These are phyloP conservation scores for Portunus trituberculatus DNA, from an alignment of 1,140 invertebrate genomes.

Conservation along the genomic window DNA sequence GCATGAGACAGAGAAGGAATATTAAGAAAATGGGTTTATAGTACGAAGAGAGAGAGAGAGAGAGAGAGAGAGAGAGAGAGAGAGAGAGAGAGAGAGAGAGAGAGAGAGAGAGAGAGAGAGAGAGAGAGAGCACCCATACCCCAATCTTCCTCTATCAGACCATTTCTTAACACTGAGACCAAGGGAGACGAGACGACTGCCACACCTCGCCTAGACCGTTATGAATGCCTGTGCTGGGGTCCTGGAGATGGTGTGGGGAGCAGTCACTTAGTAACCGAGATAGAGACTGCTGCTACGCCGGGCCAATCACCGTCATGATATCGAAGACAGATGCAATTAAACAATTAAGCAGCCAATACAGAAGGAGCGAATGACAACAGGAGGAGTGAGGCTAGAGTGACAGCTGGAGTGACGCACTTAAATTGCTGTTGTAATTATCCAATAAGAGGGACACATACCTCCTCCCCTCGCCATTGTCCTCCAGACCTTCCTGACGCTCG, in stretches of 20 bases:
- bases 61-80: slow-evolving; percentile 23
- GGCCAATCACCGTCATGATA: slow-evolving; percentile 1
- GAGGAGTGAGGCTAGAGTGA: background rate
- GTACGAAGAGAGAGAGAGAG: background rate
- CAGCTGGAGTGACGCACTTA: background rate
- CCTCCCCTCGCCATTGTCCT: background rate
- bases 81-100: background rate
- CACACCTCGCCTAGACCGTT: too few relatives aligned
- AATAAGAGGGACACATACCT: background rate
- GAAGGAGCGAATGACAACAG: too few relatives aligned
- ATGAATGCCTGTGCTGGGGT: too few relatives aligned
- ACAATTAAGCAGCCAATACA: too few relatives aligned
- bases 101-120: background rate
- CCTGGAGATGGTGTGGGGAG: background rate
- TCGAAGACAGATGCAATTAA: background rate
- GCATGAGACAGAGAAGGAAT: background rate
- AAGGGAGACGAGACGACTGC: too few relatives aligned
- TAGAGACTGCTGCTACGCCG: background rate
- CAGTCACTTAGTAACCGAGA: background rate
- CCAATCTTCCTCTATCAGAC: too few relatives aligned
- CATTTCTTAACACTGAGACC: too few relatives aligned
- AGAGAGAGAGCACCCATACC: background rate
- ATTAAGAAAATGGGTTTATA: too few relatives aligned
- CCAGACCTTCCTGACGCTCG: background rate
- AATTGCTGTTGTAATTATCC: slow-evolving; percentile 1